These are phyloP conservation scores for Philypnodon macrostomus DNA, from an alignment of 2,797 vertebrate genomes.

Conservation along the genomic window DNA sequence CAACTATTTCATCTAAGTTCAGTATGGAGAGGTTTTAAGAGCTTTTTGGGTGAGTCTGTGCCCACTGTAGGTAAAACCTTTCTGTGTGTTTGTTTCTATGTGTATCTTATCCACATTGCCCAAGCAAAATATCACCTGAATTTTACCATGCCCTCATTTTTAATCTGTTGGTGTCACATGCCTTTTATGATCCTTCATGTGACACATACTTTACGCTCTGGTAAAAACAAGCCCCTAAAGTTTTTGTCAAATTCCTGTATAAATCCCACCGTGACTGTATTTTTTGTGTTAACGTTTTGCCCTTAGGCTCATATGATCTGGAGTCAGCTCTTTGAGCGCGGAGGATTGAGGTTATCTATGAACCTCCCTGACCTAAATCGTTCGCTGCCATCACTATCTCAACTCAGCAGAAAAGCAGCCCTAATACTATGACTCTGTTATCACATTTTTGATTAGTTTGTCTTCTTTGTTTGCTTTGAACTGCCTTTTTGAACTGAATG, in stretches of 20 bases:
- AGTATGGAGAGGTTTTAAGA: no score
- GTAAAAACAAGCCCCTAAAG: conserved; percentile 47
- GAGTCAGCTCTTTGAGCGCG: background rate
- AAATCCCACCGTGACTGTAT: no score
- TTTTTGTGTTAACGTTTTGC: background rate
- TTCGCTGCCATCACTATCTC: conserved; percentile 14
- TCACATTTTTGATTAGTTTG: conserved; percentile 12
- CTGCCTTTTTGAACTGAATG: conserved; percentile 5
- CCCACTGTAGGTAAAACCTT: no score
- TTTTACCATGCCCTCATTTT: conserved; percentile 4
- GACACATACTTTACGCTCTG: conserved; percentile 31
- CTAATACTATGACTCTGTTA: conserved; percentile 6
- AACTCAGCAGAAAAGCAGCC: conserved; percentile 30
- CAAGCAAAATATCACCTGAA: background rate
- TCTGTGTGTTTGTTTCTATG: no score
- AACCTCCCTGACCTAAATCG: conserved; percentile 18
- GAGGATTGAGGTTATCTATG: conserved; percentile 2
- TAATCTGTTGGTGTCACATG: conserved; percentile 26
- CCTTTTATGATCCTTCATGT: conserved; percentile 40
- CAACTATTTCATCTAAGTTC: background rate
- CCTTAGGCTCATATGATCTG: background rate
- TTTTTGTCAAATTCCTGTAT: conserved; percentile 22
- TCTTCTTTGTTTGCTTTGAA: conserved; percentile 12
- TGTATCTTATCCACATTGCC: conserved; percentile 2
- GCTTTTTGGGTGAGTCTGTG: no score